Conservation (phyloP, 2,113 vertebrate genomes). For the Lycaon pictus region DNA sequence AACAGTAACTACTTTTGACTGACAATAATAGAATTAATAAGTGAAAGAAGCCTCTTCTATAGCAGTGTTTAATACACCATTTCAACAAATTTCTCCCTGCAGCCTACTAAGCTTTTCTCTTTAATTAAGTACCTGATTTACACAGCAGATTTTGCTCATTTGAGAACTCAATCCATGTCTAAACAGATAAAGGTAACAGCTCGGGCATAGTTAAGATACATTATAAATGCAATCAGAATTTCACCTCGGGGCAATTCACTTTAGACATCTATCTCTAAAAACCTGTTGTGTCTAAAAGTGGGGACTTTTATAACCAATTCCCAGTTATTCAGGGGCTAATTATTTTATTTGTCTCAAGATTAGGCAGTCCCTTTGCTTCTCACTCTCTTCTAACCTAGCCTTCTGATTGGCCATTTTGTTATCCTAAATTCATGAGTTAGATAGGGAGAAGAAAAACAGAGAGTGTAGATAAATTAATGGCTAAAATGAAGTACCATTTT, state of each 20-base stretch:
- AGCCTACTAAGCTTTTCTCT: conserved; percentile 66
- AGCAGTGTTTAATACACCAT: conserved; percentile 60
- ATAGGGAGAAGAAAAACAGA: not conserved
- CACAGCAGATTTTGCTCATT: conserved; percentile 60
- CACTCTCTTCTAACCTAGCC: not conserved
- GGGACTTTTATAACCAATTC: conserved; percentile 43
- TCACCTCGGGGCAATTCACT: conserved; percentile 49
- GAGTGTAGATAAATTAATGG: conserved; percentile 7
- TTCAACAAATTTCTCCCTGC: conserved; percentile 64
- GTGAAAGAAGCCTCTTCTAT: conserved; percentile 30
- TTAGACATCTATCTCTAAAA: conserved; percentile 48
- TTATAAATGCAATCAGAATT: conserved; percentile 59
- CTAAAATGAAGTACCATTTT: not conserved
- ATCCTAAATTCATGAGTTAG: not conserved
- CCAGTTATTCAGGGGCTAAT: not conserved
- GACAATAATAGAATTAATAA: conserved; percentile 50
- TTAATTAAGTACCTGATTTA: conserved; percentile 76
- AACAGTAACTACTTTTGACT: conserved; percentile 47
- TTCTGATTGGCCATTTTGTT: not conserved
- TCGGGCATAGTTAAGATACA: conserved; percentile 44
- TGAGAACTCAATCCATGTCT: conserved; percentile 52
- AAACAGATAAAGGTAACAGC: conserved; percentile 60
- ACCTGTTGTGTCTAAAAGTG: conserved; percentile 38
- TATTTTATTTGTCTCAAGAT: conserved; percentile 58
- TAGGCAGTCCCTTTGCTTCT: conserved; percentile 23